Base-by-base conservation (phyloP, 1,140 invertebrate species). In the Triops longicaudatus region DNA sequence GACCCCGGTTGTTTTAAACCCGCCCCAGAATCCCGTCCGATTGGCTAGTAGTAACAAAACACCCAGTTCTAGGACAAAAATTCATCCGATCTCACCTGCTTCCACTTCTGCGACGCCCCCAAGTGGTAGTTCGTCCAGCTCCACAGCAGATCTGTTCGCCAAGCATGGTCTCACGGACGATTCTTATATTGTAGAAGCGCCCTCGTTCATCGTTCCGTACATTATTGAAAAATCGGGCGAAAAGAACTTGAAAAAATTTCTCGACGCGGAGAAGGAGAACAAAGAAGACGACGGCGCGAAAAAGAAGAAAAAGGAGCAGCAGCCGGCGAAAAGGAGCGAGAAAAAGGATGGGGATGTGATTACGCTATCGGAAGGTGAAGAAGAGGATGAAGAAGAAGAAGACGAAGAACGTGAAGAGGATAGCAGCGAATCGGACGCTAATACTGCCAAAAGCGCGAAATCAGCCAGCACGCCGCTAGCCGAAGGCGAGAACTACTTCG, bases 121-220 rank as follows among this genome's bases (percentile, higher is more conserved):
- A 31, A 28, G 42, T 77, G 27, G 37, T 74, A 73, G 31, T 28
- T 78, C 81, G 2, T 81, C 84, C 14, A 31, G 37, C 50, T 28
- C 72, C 44, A 82, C 83, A 74, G 82, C 84, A 6, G 83, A 82
- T 76, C 83, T 84, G 17, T 85, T 73, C 44, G 42, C 26, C 77
- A 71, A 75, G 50, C n/a, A 26, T 79, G 90, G 91, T 5, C 85
- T 95, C 5, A 94, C 92, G 6, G 93, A 96, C 82, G 92, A 94
- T 81, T 94, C 94, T 90, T 95, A 91, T 84, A 92, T 95, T 1
- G 90, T 95, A 10, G 93, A 96, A 84, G 93, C 93, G 27, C 93
- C 93, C 4, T 95, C 93, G 14, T 95, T 96, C 82, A 94, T 96
- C 82, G 92, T 95, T 79, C 93, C 93, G 63, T 95, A 95, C 83